Base-by-base conservation (phyloP, 2,888 invertebrate species). In the Cyclophora albipunctata region DNA sequence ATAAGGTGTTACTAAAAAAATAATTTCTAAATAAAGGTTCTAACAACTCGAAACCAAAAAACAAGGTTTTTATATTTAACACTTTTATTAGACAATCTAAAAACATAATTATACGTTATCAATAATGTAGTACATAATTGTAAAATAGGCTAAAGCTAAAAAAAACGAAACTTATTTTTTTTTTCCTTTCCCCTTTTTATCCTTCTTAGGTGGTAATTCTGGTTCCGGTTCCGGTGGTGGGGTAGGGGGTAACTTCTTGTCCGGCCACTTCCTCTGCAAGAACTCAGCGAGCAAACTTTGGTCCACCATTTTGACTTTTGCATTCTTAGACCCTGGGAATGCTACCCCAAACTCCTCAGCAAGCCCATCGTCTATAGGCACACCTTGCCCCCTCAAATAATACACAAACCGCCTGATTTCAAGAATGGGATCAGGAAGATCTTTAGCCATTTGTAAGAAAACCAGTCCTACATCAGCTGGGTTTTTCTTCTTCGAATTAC, bases 181-280 rank as follows among this genome's bases (percentile, higher is more conserved):
- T 35, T 52, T 55, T 20, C 40, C 45, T 53, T 53, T 54, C 3
- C 45, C 48, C 50, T 54, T 57, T 33, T 42, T n/a, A n/a, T n/a
- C n/a, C n/a, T n/a, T 41, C 6, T 34, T 37, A 34, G 42, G 41
- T 35, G 20, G 33, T 40, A 40, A 50, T 42, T 42, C 45, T 5
- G 40, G 43, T 52, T 54, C 57, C 0, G 41, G 48, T 57, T 76
- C 73, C 1, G 78, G 75, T 0, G 73, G 74, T 3, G 80, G 78
- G 5, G 78, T 78, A 0, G 71, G 70, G 1, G 78, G 81, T 37
- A 83, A 53, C 37, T 73, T 62, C 7, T 70, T 70, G 2, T 81
- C 79, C 3, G 84, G 83, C 81, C 82, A 84, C 60, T 76, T 76
- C 34, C 78, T 67, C 46, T 62, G 64, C n/a, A 78, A 59, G 55